Base-by-base conservation (phyloP, 2,797 vertebrate species). In the Aplochiton taeniatus region DNA sequence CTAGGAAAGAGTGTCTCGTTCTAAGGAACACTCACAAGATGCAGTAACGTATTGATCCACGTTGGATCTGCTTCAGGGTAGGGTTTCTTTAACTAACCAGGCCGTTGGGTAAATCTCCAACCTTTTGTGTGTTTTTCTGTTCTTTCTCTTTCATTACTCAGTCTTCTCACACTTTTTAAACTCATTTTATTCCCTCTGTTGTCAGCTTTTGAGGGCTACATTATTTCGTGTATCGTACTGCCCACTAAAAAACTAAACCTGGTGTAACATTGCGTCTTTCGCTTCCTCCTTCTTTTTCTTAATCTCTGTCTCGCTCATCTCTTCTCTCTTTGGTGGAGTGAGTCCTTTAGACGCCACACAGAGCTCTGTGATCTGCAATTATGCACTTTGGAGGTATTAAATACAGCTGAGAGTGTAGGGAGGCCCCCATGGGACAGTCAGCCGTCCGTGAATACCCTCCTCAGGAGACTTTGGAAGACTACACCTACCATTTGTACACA, bases 301-400 rank as follows among this genome's bases (percentile, higher is more conserved):
- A 64, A 16, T n/a, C 73, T 73, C 77, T 67, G n/a, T n/a, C n/a
- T n/a, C n/a, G n/a, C n/a, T 67, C 66, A 16, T n/a, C 73, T 73
- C 77, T 67, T 80, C 78, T 16, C 68, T 74, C 19, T 75, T 66
- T 44, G 69, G 73, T 84, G 81, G 87, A 85, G 80, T 81, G 83
- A 84, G 79, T 85, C 83, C 83, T 87, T 86, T 84, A 84, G 78
- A 83, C 83, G 78, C 76, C 80, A 84, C 83, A 88, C 84, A 85
- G 72, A 87, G 84, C 82, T 89, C 88, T 88, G 83, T 86, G 87
- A 90, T 92, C 87, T 87, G 84, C 90, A 93, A 92, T 93, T 91
- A 90, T 87, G 85, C 88, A 88, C 91, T 90, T 90, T 86, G 78
- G 75, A 86, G 84, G 85, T 87, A 90, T 88, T 88, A 86, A 87